Conservation (phyloP, 2,888 invertebrate genomes). For the Terebella lapidaria region DNA sequence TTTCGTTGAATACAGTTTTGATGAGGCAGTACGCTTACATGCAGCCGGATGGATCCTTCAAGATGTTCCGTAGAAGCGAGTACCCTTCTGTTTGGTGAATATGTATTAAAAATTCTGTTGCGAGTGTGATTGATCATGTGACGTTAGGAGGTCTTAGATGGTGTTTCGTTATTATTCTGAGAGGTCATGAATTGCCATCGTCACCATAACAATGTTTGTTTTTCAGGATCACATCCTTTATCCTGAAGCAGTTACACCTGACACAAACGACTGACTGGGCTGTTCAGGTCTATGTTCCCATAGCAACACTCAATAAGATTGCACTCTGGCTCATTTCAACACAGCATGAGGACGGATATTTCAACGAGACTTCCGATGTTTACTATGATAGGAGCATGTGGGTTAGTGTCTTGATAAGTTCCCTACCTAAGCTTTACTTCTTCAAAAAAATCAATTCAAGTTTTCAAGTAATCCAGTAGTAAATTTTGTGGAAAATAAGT, state of each 20-base stretch:
- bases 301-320: conserved; percentile 23
- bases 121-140: no score
- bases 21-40: conserved; percentile 87
- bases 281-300: conserved; percentile 22
- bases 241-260: conserved; percentile 80
- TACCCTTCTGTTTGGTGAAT: conserved; percentile 73
- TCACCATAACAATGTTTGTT: no score
- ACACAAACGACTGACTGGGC: conserved; percentile 58
- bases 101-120: no score
- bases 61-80: conserved; percentile 66
- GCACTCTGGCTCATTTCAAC: conserved; percentile 24
- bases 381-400: conserved; percentile 22
- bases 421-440: neutral
- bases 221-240: conserved; percentile 80
- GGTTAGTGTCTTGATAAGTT: conserved; percentile 14
- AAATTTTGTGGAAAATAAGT: no score
- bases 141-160: no score
- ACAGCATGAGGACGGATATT: conserved; percentile 21
- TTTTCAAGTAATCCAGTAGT: neutral
- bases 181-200: no score
- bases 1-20: conserved; percentile 67
- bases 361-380: conserved; percentile 18
- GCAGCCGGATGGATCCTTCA: conserved; percentile 85
- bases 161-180: no score
- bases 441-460: no score